phyloP scores from a whole-genome alignment of 2,797 vertebrate species.

The Sebastes trivittatus region DNA sequence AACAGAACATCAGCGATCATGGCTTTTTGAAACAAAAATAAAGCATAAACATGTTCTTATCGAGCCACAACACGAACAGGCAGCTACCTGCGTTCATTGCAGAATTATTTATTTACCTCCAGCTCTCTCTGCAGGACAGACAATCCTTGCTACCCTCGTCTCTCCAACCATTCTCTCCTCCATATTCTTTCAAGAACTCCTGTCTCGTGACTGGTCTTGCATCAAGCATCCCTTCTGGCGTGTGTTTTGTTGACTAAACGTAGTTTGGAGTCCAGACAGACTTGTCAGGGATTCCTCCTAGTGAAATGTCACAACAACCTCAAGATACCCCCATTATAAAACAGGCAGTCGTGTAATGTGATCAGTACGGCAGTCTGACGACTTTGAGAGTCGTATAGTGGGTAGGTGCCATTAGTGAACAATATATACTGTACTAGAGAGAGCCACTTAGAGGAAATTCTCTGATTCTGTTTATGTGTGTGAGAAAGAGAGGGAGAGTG shows the following conservation, averaged over 20 bases:
- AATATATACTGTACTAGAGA: constrained; percentile 45
- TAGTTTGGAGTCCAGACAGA: neutral
- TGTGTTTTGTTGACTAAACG: neutral
- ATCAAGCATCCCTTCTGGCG: neutral
- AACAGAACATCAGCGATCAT: neutral
- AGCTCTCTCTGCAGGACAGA: neutral
- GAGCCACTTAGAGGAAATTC: constrained; percentile 50
- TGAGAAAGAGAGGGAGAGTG: constrained; percentile 30
- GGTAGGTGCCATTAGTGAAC: constrained; percentile 27
- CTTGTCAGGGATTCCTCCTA: neutral
- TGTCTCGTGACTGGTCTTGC: neutral
- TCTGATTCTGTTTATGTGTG: constrained; percentile 57
- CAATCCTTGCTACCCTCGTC: neutral
- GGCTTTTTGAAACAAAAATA: neutral
- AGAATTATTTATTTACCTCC: neutral
- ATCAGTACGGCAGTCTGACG: neutral
- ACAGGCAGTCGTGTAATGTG: neutral
- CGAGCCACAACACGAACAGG: neutral
- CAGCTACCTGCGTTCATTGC: too few species aligned
- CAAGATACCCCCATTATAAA: neutral
- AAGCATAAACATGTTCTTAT: neutral
- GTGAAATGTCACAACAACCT: neutral
- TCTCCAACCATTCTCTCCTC: neutral
- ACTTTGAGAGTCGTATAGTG: neutral
- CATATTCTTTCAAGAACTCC: neutral